phyloP scores from a whole-genome alignment of 2,113 vertebrate genomes.

The Neodon shergylaensis region DNA sequence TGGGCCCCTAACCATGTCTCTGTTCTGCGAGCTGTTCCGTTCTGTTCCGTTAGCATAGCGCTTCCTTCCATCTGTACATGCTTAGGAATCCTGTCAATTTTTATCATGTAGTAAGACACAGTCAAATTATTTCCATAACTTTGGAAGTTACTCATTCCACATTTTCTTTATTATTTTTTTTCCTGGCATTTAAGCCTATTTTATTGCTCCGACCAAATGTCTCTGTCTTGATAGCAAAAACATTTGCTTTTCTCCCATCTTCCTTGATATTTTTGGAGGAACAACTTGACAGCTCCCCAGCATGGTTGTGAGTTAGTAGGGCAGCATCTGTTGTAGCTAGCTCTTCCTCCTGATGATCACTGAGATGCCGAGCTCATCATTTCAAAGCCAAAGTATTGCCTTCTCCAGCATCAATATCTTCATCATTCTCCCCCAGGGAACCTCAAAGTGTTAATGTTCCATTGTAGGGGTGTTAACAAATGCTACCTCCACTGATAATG shows the following conservation, averaged over 20 bases:
- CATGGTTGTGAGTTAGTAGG: conserved; percentile 71
- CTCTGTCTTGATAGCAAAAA: conserved; percentile 80
- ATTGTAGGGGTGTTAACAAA: background rate
- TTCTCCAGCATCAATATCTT: background rate
- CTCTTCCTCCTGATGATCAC: conserved; percentile 65
- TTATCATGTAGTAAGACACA: conserved; percentile 73
- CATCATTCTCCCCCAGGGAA: background rate
- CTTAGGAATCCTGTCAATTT: conserved; percentile 72
- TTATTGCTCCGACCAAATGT: conserved; percentile 82
- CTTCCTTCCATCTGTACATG: conserved; percentile 74
- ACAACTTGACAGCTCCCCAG: conserved; percentile 71
- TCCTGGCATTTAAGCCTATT: conserved; percentile 74
- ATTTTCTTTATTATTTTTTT: conserved; percentile 78
- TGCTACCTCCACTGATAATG: background rate
- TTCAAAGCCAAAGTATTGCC: conserved; percentile 47
- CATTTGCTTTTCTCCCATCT: conserved; percentile 78
- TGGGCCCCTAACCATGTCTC: conserved; percentile 51
- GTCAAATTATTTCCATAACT: conserved; percentile 80
- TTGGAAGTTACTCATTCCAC: conserved; percentile 78
- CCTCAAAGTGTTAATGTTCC: background rate
- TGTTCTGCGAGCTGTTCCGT: background rate
- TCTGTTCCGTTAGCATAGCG: background rate
- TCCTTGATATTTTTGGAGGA: conserved; percentile 78
- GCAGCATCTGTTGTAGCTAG: conserved; percentile 71
- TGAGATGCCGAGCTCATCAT: conserved; percentile 42